phyloP scores from a whole-genome alignment of 2,113 vertebrate genomes.

The Arvicanthis niloticus region DNA sequence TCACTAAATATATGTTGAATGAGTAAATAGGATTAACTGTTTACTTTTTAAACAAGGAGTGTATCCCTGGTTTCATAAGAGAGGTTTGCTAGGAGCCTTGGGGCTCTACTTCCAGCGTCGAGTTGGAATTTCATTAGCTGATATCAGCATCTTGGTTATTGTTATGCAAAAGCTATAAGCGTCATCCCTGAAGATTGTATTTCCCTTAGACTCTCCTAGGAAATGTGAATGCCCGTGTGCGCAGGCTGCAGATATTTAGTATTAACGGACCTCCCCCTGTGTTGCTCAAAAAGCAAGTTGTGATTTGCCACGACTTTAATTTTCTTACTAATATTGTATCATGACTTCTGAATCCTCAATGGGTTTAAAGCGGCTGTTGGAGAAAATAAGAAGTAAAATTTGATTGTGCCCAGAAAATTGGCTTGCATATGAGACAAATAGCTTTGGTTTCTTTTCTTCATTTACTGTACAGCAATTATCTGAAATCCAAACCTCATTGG shows the following conservation, averaged over 20 bases:
- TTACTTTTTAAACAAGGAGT: slow-evolving; percentile 65
- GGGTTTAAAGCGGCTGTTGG: slow-evolving; percentile 54
- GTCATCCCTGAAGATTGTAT: slow-evolving; percentile 79
- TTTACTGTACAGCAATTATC: slow-evolving; percentile 65
- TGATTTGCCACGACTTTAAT: slow-evolving; percentile 71
- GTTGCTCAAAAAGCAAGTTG: slow-evolving; percentile 66
- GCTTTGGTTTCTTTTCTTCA: slow-evolving; percentile 68
- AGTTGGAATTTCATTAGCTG: slow-evolving; percentile 79
- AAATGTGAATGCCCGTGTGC: slow-evolving; percentile 6
- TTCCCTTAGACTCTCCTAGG: slow-evolving; percentile 75
- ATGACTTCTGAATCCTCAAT: slow-evolving; percentile 71
- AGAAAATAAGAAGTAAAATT: slow-evolving; percentile 74
- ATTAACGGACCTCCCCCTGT: slow-evolving; percentile 60
- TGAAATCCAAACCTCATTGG: slow-evolving; percentile 39
- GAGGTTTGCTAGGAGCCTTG: slow-evolving; percentile 58
- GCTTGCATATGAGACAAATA: slow-evolving; percentile 70
- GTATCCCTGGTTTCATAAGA: slow-evolving; percentile 63
- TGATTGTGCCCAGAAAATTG: slow-evolving; percentile 76
- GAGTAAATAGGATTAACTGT: slow-evolving; percentile 49
- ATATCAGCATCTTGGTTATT: slow-evolving; percentile 75
- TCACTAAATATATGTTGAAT: slow-evolving; percentile 37
- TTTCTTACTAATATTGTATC: slow-evolving; percentile 75
- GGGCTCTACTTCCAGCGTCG: slow-evolving; percentile 41
- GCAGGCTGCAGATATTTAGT: slow-evolving; percentile 70
- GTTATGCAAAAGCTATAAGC: slow-evolving; percentile 81